A percentile compares a stretch with the other conserved stretches of the same genome.
Conservation (phyloP, 2,888 invertebrate species). For the Zootermopsis nevadensis region DNA sequence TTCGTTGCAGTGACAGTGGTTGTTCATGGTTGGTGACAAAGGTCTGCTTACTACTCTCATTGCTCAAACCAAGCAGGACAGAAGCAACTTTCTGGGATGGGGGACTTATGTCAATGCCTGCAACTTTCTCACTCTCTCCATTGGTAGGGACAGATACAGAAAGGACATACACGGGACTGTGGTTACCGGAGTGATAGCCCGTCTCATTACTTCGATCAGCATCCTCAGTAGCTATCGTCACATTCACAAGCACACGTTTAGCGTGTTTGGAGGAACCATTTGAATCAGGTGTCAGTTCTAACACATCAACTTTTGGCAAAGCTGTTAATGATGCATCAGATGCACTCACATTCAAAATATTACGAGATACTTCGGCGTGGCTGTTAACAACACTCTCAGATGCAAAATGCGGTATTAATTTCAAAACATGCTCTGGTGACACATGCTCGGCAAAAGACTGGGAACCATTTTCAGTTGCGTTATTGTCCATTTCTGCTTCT, state of each 20-base stretch:
- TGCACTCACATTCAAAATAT: constrained; percentile 24
- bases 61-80: constrained; percentile 48
- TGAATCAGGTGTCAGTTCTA: constrained; percentile 49
- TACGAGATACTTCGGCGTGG: constrained; percentile 17
- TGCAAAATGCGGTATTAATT: constrained; percentile 44
- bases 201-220: constrained; percentile 56
- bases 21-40: constrained; percentile 30
- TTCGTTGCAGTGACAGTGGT: constrained; percentile 20
- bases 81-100: constrained; percentile 50
- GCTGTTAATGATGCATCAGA: constrained; percentile 45
- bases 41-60: constrained; percentile 37
- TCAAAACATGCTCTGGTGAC: constrained; percentile 43
- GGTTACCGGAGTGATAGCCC: constrained; percentile 43
- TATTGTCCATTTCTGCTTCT: neutral
- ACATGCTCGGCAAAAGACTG: constrained; percentile 16
- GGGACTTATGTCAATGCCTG: constrained; percentile 65
- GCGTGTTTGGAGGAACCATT: constrained; percentile 54
- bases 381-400: constrained; percentile 46
- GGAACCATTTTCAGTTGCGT: neutral
- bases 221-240: constrained; percentile 82
- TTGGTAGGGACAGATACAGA: constrained; percentile 83
- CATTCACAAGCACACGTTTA: constrained; percentile 81
- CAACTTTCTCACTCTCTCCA: constrained; percentile 66
- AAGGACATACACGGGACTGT: constrained; percentile 76
- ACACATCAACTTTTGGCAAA: constrained; percentile 50